phyloP scores from a whole-genome alignment of 2,797 vertebrate species.

The Notoglanidium macrostoma region DNA sequence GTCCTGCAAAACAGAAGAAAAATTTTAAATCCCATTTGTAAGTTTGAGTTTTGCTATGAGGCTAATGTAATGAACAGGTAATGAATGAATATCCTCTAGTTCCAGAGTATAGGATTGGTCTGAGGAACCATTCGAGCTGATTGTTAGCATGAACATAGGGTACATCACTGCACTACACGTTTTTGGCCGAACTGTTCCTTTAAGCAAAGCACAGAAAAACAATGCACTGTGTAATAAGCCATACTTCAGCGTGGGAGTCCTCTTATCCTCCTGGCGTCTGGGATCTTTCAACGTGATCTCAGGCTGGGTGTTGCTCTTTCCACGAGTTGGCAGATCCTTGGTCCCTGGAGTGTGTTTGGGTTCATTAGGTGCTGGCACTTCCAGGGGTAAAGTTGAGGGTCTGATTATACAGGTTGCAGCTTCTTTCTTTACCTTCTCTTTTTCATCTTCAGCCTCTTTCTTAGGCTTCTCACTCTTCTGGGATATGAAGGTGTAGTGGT shows the following conservation, averaged over 20 bases:
- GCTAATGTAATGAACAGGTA: background rate
- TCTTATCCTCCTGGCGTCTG: slow-evolving; percentile 58
- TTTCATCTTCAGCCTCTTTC: slow-evolving; percentile 52
- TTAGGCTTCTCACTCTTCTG: slow-evolving; percentile 67
- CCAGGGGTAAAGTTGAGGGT: slow-evolving; percentile 79
- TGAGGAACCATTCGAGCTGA: background rate
- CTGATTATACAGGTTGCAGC: slow-evolving; percentile 64
- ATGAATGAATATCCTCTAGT: background rate
- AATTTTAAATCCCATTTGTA: background rate
- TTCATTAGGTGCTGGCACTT: slow-evolving; percentile 51
- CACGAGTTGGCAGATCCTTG: slow-evolving; percentile 77
- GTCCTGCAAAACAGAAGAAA: slow-evolving; percentile 12
- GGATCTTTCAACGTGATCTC: slow-evolving; percentile 58
- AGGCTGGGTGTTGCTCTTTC: slow-evolving; percentile 55
- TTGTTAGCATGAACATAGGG: background rate
- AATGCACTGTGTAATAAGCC: slow-evolving; percentile 36
- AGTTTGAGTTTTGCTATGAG: background rate
- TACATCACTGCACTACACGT: too few species aligned
- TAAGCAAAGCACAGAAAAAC: background rate
- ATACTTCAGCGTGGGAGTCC: slow-evolving; percentile 64
- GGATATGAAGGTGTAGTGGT: slow-evolving; percentile 71
- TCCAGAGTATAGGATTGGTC: background rate
- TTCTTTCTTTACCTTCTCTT: slow-evolving; percentile 57
- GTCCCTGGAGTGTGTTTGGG: slow-evolving; percentile 69
- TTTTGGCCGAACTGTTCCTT: background rate